Conservation (phyloP, 92 coral and sea anemone genomes). For the Zoanthus gigantus region DNA sequence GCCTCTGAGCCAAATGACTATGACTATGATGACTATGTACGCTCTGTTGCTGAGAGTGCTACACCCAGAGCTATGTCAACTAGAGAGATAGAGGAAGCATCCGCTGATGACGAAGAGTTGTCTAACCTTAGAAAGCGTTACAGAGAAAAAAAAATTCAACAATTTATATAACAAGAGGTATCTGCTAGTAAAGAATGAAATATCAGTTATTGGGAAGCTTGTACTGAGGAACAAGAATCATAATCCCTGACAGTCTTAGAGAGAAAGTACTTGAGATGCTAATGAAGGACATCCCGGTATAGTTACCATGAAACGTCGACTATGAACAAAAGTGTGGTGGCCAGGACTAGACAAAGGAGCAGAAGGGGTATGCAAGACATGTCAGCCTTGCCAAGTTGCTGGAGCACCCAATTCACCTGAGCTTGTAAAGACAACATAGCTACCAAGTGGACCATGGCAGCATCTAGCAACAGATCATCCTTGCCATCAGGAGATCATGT, state of each 20-base stretch:
- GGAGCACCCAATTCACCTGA: background rate
- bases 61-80: background rate
- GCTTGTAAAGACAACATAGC: background rate
- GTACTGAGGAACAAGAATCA: background rate
- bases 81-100: background rate
- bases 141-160: background rate
- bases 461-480: too few species aligned
- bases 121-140: background rate
- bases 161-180: background rate
- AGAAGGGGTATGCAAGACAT: background rate
- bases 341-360: background rate
- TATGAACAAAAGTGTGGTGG: background rate
- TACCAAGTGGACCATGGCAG: background rate
- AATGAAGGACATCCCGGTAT: background rate
- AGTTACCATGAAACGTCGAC: background rate
- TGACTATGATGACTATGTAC: background rate
- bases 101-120: background rate
- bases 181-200: background rate
- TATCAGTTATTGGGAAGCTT: background rate
- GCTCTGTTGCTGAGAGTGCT: background rate
- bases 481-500: background rate
- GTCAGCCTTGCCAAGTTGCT: background rate
- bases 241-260: background rate
- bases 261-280: background rate
- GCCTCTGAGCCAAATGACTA: slow-evolving; percentile 38